phyloP scores from a whole-genome alignment of 2,888 invertebrate genomes.

The Barypeithes pellucidus region DNA sequence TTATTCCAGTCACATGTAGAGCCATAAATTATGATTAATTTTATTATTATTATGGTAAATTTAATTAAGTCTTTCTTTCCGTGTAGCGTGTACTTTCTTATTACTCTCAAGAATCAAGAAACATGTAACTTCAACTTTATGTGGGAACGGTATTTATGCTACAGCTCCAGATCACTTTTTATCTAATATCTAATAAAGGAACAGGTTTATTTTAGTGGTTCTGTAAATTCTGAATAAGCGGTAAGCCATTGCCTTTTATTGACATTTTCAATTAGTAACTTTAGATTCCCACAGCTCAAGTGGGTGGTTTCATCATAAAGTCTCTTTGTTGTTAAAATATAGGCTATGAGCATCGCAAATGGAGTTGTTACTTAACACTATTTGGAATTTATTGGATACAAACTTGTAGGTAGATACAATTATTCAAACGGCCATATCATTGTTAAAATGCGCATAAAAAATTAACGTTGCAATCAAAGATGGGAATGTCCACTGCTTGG shows the following conservation, averaged over 20 bases:
- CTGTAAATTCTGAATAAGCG: slow-evolving; percentile 37
- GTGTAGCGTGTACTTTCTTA: no score
- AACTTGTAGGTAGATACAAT: no score
- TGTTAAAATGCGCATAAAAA: no score
- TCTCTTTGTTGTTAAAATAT: slow-evolving; percentile 30
- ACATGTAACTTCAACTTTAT: slow-evolving; percentile 26
- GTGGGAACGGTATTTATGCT: slow-evolving; percentile 40
- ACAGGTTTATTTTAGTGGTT: slow-evolving; percentile 44
- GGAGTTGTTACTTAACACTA: slow-evolving; percentile 21
- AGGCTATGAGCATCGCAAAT: slow-evolving; percentile 19
- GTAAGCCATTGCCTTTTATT: slow-evolving; percentile 39
- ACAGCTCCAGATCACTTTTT: slow-evolving; percentile 38
- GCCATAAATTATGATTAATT: no score
- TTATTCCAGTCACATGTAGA: no score
- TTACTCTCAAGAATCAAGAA: background rate
- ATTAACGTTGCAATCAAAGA: no score
- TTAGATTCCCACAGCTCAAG: slow-evolving; percentile 27
- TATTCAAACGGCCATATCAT: no score
- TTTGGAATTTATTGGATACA: background rate
- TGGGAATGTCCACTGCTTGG: no score
- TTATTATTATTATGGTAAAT: no score
- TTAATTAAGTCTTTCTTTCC: no score
- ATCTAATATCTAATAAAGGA: slow-evolving; percentile 35
- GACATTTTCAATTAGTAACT: slow-evolving; percentile 42
- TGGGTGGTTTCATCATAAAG: slow-evolving; percentile 41